Evolutionary conservation across 2,113 vertebrate species (phyloP), one percentile per base, ranked within the genome.

Genomic region (Gallinago jamesoni): DNA sequence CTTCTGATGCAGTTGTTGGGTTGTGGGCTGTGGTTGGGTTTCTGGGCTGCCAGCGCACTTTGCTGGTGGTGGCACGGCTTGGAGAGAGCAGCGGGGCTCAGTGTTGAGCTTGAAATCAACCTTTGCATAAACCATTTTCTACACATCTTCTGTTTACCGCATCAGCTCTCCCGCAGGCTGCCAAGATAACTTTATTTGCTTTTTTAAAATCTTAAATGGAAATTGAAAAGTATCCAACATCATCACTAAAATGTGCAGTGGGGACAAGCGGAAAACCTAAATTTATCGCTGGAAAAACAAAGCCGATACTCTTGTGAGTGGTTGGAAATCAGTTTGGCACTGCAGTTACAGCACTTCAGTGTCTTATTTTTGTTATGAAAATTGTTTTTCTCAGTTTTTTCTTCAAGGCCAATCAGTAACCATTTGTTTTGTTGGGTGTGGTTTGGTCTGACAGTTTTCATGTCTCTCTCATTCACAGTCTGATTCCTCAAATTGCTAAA

Each of bases 331-430:
- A n/a, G 60, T 96, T 73, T 78, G 91, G 92, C 90, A 76, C 59
- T 88, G 66, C 69, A 89, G 64, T 90, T 90, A 80, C 82, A 79
- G 45, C 57, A 55, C 57, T 91, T 86, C 74, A 76, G 45, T 48
- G 50, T 74, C 41, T 91, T 88, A 52, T 73, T 68, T 93, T 94
- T 78, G 72, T 53, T 19, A 74, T 50, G 72, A 96, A 94, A 95
- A 96, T 83, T 94, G 76, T 96, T 97, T 98, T 97, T 68, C 87
- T 96, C 89, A 87, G 83, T 69, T 90, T 69, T 90, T 92, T 85
- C 82, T 93, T 90, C 79, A 97, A 94, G 79, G 77, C 66, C 52
- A 95, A 84, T 89, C 91, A 95, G 95, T 67, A 94, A 96, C 91
- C 89, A 92, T 74, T 96, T 94, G 57, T 92, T 88, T 84, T 84